phyloP scores from a whole-genome alignment of 23 tunicate genomes.

The Ciona savignyi region DNA sequence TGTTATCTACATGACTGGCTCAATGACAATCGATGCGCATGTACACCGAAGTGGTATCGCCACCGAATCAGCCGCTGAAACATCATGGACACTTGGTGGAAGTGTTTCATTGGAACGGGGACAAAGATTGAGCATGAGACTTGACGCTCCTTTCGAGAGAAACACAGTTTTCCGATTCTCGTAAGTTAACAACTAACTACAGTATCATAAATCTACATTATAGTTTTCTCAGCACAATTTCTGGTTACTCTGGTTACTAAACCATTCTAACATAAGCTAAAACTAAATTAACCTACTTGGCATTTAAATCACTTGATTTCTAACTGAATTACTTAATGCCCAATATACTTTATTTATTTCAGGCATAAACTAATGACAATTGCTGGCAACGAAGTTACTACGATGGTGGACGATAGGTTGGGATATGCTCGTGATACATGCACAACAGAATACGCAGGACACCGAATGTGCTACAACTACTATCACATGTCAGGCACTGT shows the following conservation, averaged over 20 bases:
- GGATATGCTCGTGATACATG: constrained; percentile 9
- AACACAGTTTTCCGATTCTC: constrained; percentile 58
- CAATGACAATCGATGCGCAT: constrained; percentile 70
- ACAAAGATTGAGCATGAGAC: constrained; percentile 12
- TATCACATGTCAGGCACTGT: neutral
- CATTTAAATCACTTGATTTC: no score
- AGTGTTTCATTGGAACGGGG: constrained; percentile 27
- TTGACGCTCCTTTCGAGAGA: constrained; percentile 60
- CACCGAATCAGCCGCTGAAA: constrained; percentile 44
- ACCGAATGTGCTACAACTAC: constrained; percentile 33
- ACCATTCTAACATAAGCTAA: no score
- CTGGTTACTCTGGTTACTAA: no score
- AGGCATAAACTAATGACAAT: constrained; percentile 73
- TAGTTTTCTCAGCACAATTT: no score
- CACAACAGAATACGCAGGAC: constrained; percentile 50
- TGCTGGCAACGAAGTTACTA: constrained; percentile 26
- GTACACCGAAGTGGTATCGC: constrained; percentile 65
- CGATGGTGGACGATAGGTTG: neutral
- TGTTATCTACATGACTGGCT: constrained; percentile 50
- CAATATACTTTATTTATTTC: no score
- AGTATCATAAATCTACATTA: no score
- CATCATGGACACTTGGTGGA: constrained; percentile 61
- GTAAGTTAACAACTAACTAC: no score
- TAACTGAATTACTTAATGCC: no score
- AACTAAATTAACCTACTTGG: no score